Base-by-base conservation (phyloP, 2,797 vertebrate species). In the Amphiprion clarkii region DNA sequence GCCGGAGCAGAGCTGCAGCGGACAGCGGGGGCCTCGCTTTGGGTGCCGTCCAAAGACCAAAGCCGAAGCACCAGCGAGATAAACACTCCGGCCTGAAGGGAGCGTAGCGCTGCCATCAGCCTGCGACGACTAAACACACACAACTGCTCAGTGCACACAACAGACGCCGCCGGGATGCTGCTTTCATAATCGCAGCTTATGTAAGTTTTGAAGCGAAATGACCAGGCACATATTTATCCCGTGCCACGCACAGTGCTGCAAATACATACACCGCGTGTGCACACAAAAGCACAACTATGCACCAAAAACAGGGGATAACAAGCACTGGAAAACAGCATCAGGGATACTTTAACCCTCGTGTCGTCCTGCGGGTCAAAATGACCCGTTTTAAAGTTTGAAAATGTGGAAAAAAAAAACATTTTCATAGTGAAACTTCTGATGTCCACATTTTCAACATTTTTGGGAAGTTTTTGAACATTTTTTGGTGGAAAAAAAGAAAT, bases 81-180 rank as follows among this genome's bases (percentile, higher is more conserved):
- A 90, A 90, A 87, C 87, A 86, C 81, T 65, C 56, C 25, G 66
- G 86, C 84, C 90, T 76, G 13, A 40, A 67, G 82, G 79, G 88
- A 89, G 89, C 82, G 79, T 62, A 83, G 67, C 84, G 65, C 13
- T 65, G 76, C 78, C 79, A 83, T 78, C 87, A 71, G 74, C 72
- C 87, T 58, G 71, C 62, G 71, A 58, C 71, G n/a, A 71, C 71
- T 49, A 81, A 82, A 86, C 79, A 87, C 75, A 76, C 11, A 40
- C 74, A 46, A 60, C 71, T 81, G 67, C 67, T 74, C 4, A 36
- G 55, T 39, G 57, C 48, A 48, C 77, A 82, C 69, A 51, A 58
- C 82, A 67, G 55, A 83, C 84, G 74, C 62, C 54, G 5, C 54
- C 49, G 46, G 61, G 71, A 77, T 72, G 53, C 48, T 57, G 74